Conservation (phyloP, 92 coral and sea anemone species). For the Phymanthus crucifer region DNA sequence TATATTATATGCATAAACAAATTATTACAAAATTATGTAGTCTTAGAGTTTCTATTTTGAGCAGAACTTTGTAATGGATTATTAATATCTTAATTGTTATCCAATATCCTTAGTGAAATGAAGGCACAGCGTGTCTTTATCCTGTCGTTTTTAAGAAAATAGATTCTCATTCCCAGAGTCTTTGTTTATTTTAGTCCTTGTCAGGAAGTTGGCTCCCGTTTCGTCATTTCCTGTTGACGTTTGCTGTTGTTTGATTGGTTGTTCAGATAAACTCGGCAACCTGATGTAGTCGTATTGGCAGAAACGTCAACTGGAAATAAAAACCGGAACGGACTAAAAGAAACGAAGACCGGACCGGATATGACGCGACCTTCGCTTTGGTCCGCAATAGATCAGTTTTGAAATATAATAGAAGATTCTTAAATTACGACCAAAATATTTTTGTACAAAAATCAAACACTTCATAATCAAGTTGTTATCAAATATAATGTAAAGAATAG, state of each 20-base stretch:
- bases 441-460: conserved; percentile 1
- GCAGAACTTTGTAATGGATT: conserved; percentile 3
- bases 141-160: background rate
- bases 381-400: background rate
- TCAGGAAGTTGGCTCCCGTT: background rate
- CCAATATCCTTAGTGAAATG: background rate
- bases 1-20: conserved; percentile 31
- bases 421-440: background rate
- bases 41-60: conserved; percentile 7
- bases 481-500: background rate
- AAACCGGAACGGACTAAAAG: background rate
- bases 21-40: background rate
- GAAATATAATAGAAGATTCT: background rate
- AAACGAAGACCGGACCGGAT: no score
- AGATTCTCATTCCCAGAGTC: background rate
- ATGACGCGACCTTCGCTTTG: background rate
- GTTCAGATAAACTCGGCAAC: background rate
- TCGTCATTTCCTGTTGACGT: background rate
- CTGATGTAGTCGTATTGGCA: background rate
- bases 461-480: background rate
- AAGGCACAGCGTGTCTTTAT: background rate
- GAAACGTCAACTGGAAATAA: background rate
- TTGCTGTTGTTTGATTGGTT: background rate
- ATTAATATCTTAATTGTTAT: background rate
- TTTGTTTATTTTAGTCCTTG: background rate